A percentile compares a stretch with the other conserved stretches of the same genome.
Evolutionary conservation across 2,113 vertebrate genomes (phyloP).

Genomic region (Hipposideros armiger): DNA sequence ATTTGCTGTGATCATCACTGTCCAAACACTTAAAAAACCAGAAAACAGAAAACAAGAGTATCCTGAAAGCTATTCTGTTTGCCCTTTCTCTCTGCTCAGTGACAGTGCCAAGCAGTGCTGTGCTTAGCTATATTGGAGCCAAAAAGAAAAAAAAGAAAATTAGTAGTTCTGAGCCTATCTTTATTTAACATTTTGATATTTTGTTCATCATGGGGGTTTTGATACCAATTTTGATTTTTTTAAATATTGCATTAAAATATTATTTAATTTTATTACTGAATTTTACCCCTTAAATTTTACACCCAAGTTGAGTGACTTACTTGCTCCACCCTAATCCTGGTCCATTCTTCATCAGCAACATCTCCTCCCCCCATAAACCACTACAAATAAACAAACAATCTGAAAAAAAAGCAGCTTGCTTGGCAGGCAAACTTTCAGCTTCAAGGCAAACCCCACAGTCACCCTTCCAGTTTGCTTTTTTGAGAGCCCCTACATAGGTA

Average conservation of each 20-base stretch:
- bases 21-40: not conserved
- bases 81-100: not conserved
- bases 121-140: not conserved
- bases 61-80: not conserved
- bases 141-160: not conserved
- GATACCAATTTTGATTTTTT: not conserved
- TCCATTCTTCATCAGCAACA: not conserved
- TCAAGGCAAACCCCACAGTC: not conserved
- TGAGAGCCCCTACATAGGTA: not conserved
- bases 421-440: not conserved
- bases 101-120: not conserved
- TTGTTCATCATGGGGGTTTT: not conserved
- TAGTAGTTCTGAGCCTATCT: not conserved
- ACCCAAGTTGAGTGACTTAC: not conserved
- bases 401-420: slow-evolving; percentile 7
- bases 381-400: not conserved
- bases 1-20: not conserved
- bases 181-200: slow-evolving; percentile 37
- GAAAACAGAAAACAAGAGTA: not conserved
- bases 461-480: not conserved
- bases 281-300: not conserved
- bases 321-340: not conserved
- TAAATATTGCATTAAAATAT: not conserved
- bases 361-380: not conserved
- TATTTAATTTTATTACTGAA: not conserved